Percentiles rank a stretch among this genome's conserved stretches.
Evolutionary conservation across 2,888 invertebrate species (phyloP).

Genomic region (Hypselothyrea guttata): DNA sequence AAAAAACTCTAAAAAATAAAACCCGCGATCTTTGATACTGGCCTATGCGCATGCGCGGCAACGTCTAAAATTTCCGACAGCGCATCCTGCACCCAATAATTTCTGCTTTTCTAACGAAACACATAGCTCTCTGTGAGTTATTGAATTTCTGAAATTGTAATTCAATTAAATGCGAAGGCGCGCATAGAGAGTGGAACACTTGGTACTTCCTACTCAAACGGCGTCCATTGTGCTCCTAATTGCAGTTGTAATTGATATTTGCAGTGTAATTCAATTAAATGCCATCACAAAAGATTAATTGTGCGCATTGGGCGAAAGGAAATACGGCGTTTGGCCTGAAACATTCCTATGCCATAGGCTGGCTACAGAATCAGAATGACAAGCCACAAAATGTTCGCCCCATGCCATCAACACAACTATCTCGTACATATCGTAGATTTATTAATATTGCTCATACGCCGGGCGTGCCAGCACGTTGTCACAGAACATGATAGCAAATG

Average conservation of each 20-base stretch:
- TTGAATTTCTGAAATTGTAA: conserved; percentile 67
- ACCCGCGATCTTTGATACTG: not conserved
- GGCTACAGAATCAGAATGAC: conserved; percentile 70
- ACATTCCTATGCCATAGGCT: not conserved
- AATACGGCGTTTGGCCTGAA: conserved; percentile 15
- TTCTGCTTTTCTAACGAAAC: conserved; percentile 27
- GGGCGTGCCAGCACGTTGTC: conserved; percentile 59
- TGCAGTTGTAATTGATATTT: conserved; percentile 74
- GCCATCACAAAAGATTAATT: conserved; percentile 69
- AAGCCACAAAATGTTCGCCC: conserved; percentile 41
- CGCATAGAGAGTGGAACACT: conserved; percentile 44
- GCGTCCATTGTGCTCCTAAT: conserved; percentile 57
- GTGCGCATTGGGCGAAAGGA: conserved; percentile 62
- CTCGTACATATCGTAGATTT: too few species aligned
- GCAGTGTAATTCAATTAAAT: conserved; percentile 64
- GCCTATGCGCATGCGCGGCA: conserved; percentile 51
- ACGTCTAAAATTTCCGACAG: conserved; percentile 56
- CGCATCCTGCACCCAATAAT: conserved; percentile 64
- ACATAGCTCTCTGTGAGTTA: conserved; percentile 17
- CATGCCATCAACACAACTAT: conserved; percentile 23
- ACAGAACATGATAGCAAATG: conserved; percentile 59
- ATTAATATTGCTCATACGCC: conserved; percentile 62
- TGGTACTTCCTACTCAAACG: conserved; percentile 38
- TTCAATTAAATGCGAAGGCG: conserved; percentile 60
- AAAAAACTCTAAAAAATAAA: too few species aligned